These are phyloP conservation scores for Mormyrus iriodes DNA, from an alignment of 2,113 vertebrate species.

Conservation along the genomic window DNA sequence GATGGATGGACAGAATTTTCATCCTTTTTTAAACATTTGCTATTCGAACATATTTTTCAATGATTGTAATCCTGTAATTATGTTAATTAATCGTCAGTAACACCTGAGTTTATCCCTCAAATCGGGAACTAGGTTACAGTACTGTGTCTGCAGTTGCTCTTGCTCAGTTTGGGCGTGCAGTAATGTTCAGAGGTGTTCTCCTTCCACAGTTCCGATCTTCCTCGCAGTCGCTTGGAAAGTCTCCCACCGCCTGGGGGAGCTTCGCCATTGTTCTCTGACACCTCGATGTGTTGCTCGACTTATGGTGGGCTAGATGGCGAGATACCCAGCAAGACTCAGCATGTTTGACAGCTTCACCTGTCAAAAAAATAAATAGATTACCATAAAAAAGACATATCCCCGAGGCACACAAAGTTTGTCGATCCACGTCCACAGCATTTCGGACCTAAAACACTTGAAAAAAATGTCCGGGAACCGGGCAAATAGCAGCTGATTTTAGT, in stretches of 20 bases:
- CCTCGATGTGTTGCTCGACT: neutral
- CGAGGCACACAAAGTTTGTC: neutral
- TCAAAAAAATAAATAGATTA: neutral
- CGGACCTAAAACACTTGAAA: neutral
- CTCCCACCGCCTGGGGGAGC: neutral
- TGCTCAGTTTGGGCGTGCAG: neutral
- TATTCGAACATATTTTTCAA: neutral
- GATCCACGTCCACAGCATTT: neutral
- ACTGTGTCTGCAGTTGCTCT: neutral
- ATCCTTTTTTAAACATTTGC: neutral
- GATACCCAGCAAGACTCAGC: constrained; percentile 6
- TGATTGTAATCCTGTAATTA: neutral
- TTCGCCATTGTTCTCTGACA: constrained; percentile 11
- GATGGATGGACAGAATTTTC: neutral
- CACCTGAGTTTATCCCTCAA: neutral
- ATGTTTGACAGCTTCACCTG: neutral
- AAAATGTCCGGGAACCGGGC: neutral
- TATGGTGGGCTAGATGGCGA: neutral
- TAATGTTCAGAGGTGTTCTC: neutral
- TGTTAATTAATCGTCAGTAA: neutral
- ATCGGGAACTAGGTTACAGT: neutral
- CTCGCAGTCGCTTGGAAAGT: neutral
- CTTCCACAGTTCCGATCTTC: neutral
- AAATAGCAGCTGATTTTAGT: neutral
- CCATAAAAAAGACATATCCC: neutral